These are phyloP conservation scores for Lasius platythorax DNA, from an alignment of 2,888 invertebrate genomes.

Conservation along the genomic window DNA sequence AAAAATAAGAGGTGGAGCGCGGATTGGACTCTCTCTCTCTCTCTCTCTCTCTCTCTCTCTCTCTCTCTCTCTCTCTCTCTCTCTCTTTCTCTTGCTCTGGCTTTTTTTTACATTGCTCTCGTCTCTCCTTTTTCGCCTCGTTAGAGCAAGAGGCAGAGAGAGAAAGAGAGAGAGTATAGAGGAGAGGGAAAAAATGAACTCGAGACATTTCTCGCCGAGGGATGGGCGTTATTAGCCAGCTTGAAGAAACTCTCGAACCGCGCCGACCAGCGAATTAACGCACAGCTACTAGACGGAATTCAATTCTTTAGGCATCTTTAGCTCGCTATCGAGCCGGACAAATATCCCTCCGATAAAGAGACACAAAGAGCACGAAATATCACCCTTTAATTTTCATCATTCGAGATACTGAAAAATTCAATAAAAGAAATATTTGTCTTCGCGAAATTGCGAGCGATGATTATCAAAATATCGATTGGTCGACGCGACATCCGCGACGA, in stretches of 20 bases:
- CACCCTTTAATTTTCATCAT: background rate
- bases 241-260: slow-evolving; percentile 39
- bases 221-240: slow-evolving; percentile 49
- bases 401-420: background rate
- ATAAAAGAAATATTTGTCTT: background rate
- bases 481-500: background rate
- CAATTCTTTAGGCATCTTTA: slow-evolving; percentile 8
- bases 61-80: slow-evolving; percentile 54
- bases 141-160: slow-evolving; percentile 14
- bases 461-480: background rate
- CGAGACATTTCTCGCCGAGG: slow-evolving; percentile 75
- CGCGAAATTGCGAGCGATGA: background rate
- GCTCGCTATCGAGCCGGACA: background rate
- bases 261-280: slow-evolving; percentile 46
- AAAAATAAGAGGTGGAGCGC: slow-evolving; percentile 82
- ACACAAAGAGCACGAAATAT: background rate
- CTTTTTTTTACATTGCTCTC: slow-evolving; percentile 39
- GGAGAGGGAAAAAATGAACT: slow-evolving; percentile 79
- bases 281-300: slow-evolving; percentile 14
- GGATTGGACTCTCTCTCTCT: slow-evolving; percentile 66
- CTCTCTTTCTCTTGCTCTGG: slow-evolving; percentile 47
- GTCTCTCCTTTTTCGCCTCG: slow-evolving; percentile 1
- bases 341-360: background rate
- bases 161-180: background rate
- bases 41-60: slow-evolving; percentile 53